Conservation (phyloP, 2,797 vertebrate genomes). For the Lithobates pipiens region DNA sequence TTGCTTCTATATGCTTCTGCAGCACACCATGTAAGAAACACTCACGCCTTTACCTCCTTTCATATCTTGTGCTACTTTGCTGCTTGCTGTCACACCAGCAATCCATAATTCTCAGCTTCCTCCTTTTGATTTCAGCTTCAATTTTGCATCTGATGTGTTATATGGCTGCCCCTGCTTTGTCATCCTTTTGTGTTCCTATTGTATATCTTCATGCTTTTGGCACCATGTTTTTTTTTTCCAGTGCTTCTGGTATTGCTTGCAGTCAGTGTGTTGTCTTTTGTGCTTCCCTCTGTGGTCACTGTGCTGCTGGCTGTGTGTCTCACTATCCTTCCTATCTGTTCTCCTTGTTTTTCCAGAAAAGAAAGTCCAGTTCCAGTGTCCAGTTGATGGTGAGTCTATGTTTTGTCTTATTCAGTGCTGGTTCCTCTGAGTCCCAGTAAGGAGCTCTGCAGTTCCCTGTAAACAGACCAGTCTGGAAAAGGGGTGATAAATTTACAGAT, state of each 20-base stretch:
- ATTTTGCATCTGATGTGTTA: conserved; percentile 12
- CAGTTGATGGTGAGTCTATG: conserved; percentile 91
- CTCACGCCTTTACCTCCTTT: not conserved
- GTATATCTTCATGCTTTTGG: conserved; percentile 15
- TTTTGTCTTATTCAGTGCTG: conserved; percentile 79
- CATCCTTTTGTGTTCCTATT: conserved; percentile 9
- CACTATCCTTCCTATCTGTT: conserved; percentile 87
- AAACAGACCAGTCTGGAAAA: not conserved
- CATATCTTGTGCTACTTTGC: not conserved
- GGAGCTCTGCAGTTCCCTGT: conserved; percentile 1
- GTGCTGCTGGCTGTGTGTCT: conserved; percentile 78
- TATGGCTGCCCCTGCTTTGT: conserved; percentile 48
- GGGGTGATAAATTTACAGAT: not conserved
- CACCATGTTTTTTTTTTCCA: not conserved
- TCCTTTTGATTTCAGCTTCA: not conserved
- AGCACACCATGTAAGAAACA: not conserved
- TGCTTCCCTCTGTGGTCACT: conserved; percentile 58
- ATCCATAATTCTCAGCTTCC: not conserved
- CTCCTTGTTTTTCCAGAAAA: conserved; percentile 93
- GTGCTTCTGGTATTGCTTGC: conserved; percentile 29
- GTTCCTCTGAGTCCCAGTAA: conserved; percentile 75
- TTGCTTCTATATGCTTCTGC: conserved; percentile 13
- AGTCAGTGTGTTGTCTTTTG: conserved; percentile 65
- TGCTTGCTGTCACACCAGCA: not conserved
- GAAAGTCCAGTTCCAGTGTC: conserved; percentile 93